Evolutionary conservation across 2,113 vertebrate genomes (phyloP).

Genomic region (Tragulus kanchil): DNA sequence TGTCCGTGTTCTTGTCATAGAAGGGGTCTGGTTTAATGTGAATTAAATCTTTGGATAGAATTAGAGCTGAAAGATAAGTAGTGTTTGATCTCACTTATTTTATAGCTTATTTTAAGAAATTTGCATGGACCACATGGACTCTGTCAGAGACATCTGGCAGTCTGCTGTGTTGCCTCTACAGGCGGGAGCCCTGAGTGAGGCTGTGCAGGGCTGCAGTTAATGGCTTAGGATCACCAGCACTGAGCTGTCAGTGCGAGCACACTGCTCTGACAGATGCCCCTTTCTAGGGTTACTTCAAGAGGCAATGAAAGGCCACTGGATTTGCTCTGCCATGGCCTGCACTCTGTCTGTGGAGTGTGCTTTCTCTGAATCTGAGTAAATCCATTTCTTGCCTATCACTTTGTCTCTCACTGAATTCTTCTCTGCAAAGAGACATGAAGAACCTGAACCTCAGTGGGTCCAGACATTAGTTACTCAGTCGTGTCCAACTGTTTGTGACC

Average conservation of each 20-base stretch:
- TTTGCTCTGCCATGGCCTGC: too few relatives aligned
- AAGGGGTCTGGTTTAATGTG: slow-evolving; percentile 57
- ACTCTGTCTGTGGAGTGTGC: too few relatives aligned
- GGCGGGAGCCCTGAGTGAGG: neutral
- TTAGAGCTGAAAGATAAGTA: slow-evolving; percentile 59
- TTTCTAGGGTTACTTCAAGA: neutral
- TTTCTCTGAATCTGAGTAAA: too few relatives aligned
- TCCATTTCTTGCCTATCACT: too few relatives aligned
- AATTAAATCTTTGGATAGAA: slow-evolving; percentile 63
- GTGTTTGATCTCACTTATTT: slow-evolving; percentile 30
- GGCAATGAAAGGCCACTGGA: neutral
- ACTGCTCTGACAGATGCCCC: neutral
- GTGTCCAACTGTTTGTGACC: too few relatives aligned
- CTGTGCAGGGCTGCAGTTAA: neutral
- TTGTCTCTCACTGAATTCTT: too few relatives aligned
- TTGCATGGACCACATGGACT: neutral
- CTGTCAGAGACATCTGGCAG: slow-evolving; percentile 22
- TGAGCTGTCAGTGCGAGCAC: neutral
- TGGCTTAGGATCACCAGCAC: neutral
- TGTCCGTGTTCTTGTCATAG: neutral
- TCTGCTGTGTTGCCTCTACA: neutral
- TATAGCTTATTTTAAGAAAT: slow-evolving; percentile 44
- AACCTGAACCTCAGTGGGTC: too few relatives aligned
- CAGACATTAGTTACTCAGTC: too few relatives aligned
- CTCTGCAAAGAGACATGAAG: too few relatives aligned